A percentile compares a stretch with the other conserved stretches of the same genome.
These are phyloP conservation scores for Nineta flava DNA, from an alignment of 2,888 invertebrate species.

Conservation along the genomic window DNA sequence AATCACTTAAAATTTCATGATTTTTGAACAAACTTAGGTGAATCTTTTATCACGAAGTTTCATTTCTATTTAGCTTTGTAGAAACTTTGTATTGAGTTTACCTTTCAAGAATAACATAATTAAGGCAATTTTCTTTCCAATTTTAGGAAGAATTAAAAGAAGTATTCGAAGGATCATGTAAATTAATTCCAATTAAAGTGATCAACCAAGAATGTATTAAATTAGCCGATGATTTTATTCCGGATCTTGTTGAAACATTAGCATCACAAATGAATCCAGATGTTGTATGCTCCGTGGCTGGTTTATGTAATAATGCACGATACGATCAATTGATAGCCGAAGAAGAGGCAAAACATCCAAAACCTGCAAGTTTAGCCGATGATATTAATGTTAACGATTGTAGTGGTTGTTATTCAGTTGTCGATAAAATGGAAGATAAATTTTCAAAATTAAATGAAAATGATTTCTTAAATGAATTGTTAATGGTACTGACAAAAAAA, in stretches of 20 bases:
- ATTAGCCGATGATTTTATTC: constrained; percentile 70
- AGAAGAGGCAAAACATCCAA: constrained; percentile 26
- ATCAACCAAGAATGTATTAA: constrained; percentile 61
- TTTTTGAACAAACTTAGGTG: no score
- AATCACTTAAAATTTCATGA: no score
- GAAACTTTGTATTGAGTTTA: background rate
- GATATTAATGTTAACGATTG: constrained; percentile 19
- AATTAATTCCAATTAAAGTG: constrained; percentile 56
- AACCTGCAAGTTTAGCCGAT: constrained; percentile 6
- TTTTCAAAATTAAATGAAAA: constrained; percentile 35
- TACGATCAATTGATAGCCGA: constrained; percentile 49
- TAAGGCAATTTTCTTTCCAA: constrained; percentile 1
- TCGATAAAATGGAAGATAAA: constrained; percentile 30
- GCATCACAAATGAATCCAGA: constrained; percentile 86
- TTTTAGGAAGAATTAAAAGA: constrained; percentile 60
- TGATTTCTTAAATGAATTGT: constrained; percentile 36
- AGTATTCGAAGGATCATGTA: constrained; percentile 80
- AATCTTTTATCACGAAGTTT: no score
- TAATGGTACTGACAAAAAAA: constrained; percentile 27
- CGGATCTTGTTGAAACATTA: constrained; percentile 72
- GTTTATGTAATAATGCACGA: constrained; percentile 63
- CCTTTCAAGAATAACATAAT: background rate
- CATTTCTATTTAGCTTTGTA: no score
- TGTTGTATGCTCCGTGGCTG: constrained; percentile 73
- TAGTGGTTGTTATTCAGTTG: constrained; percentile 34